A percentile compares a stretch with the other conserved stretches of the same genome.
phyloP scores from a whole-genome alignment of 2,797 vertebrate genomes.

The Chelidonichthys spinosus region DNA sequence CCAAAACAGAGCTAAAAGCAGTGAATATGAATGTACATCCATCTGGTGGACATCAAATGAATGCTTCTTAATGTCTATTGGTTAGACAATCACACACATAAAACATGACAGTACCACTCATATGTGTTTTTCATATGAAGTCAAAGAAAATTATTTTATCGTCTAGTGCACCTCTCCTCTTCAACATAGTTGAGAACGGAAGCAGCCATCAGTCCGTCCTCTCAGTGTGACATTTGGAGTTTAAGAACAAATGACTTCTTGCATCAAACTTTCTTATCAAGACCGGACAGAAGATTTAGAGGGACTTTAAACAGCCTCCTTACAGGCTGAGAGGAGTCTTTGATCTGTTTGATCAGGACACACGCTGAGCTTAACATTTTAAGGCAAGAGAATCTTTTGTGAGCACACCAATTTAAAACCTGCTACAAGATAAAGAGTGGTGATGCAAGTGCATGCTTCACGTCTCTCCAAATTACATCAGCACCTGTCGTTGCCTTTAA shows the following conservation, averaged over 20 bases:
- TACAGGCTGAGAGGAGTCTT: conserved; percentile 52
- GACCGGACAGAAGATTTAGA: conserved; percentile 34
- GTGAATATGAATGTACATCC: neutral
- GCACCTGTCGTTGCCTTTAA: neutral
- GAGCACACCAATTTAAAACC: conserved; percentile 45
- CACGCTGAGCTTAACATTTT: conserved; percentile 46
- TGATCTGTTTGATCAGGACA: conserved; percentile 63
- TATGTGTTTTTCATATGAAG: neutral
- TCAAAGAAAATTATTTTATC: neutral
- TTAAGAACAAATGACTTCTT: conserved; percentile 46
- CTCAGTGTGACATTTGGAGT: conserved; percentile 36
- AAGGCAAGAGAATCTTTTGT: conserved; percentile 40
- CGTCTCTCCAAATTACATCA: conserved; percentile 37
- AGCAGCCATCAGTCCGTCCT: conserved; percentile 2
- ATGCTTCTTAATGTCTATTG: neutral
- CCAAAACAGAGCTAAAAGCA: neutral
- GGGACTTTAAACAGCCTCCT: conserved; percentile 26
- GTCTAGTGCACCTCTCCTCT: neutral
- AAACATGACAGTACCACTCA: neutral
- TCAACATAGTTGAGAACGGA: neutral
- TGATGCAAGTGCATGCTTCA: conserved; percentile 28
- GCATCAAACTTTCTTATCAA: conserved; percentile 43
- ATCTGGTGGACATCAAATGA: neutral
- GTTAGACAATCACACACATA: neutral
- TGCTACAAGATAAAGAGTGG: conserved; percentile 34